phyloP scores from a whole-genome alignment of 2,888 invertebrate genomes.

The Idaea biselata region DNA sequence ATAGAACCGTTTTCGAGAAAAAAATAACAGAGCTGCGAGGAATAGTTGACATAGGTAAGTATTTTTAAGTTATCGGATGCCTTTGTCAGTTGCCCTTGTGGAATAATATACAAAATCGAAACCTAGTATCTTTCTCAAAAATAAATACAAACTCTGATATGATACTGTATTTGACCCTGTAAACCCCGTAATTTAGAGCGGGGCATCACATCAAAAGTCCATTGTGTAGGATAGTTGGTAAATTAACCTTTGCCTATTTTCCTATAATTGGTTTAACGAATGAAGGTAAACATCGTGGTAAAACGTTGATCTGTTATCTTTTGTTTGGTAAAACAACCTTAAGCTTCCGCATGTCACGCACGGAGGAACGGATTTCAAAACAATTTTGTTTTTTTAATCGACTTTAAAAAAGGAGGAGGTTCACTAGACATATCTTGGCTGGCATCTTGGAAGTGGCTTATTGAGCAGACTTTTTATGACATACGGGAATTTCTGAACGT shows the following conservation, averaged over 20 bases:
- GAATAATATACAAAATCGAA: too few species aligned
- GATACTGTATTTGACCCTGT: not conserved
- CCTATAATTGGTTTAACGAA: constrained; percentile 22
- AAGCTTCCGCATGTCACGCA: not conserved
- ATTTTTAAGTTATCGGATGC: too few species aligned
- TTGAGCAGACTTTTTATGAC: too few species aligned
- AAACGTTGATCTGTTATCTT: not conserved
- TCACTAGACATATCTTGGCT: too few species aligned
- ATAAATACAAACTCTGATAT: not conserved
- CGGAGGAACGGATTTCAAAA: not conserved
- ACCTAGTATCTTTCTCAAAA: too few species aligned
- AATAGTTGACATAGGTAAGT: too few species aligned
- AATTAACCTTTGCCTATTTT: constrained; percentile 29
- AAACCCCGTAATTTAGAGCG: not conserved
- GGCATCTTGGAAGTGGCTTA: too few species aligned
- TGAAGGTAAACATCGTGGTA: not conserved
- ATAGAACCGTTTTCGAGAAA: too few species aligned
- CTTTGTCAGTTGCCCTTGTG: too few species aligned
- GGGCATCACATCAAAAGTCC: not conserved
- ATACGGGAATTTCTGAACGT: too few species aligned
- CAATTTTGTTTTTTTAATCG: not conserved
- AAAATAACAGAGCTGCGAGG: too few species aligned
- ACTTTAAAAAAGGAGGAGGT: too few species aligned
- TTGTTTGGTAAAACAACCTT: not conserved
- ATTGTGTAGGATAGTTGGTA: constrained; percentile 5